Conservation (phyloP, 2,888 invertebrate species). For the Cerastis leucographa region DNA sequence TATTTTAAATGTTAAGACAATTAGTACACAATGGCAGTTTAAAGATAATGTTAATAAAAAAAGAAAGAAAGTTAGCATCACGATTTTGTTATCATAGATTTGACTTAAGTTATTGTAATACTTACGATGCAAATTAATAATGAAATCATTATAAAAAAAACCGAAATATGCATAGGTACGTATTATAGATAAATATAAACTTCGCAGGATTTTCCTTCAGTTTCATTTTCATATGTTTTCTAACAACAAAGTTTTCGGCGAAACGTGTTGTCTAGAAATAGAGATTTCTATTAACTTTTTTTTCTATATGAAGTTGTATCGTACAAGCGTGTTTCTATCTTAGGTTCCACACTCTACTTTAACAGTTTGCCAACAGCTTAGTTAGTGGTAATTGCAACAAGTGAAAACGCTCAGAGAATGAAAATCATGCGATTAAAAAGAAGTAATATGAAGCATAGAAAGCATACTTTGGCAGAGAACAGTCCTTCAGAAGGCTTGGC, state of each 20-base stretch:
- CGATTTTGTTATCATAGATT: neutral
- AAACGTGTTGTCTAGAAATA: no score
- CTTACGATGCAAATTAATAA: neutral
- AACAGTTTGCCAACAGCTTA: neutral
- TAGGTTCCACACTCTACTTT: no score
- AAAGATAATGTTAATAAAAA: conserved; percentile 4
- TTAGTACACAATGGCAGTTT: neutral
- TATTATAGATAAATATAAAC: conserved; percentile 13
- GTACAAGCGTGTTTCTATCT: no score
- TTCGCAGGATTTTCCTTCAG: conserved; percentile 12
- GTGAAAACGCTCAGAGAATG: neutral
- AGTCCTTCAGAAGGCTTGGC: conserved; percentile 92
- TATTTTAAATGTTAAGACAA: conserved; percentile 2
- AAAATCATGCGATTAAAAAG: conserved; percentile 44
- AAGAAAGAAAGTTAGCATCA: conserved; percentile 49
- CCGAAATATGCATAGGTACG: neutral
- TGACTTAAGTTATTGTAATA: neutral
- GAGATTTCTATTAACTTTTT: no score
- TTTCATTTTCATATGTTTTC: no score
- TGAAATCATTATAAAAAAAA: neutral
- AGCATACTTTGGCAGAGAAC: conserved; percentile 94
- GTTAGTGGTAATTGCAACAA: neutral
- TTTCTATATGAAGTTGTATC: no score
- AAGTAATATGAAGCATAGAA: conserved; percentile 73
- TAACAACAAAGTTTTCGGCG: no score